Evolutionary conservation across 2,888 invertebrate species (phyloP).

Genomic region (Octonoba sinensis): DNA sequence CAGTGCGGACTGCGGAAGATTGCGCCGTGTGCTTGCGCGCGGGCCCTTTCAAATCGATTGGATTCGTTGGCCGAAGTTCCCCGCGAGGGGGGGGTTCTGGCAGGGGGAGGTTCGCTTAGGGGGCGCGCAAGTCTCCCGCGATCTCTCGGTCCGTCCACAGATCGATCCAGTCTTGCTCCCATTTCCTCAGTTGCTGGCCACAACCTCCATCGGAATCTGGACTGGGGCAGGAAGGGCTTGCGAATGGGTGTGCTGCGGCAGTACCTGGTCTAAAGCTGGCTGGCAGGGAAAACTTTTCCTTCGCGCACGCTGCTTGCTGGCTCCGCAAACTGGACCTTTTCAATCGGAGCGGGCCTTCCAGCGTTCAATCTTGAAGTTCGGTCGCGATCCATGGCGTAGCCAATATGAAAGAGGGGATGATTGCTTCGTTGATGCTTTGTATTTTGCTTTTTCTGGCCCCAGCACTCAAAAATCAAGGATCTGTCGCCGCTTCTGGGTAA

Average conservation of each 20-base stretch:
- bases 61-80: slow-evolving; percentile 32
- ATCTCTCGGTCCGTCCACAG: slow-evolving; percentile 23
- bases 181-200: slow-evolving; percentile 54
- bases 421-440: slow-evolving; percentile 65
- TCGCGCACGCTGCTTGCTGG: slow-evolving; percentile 32
- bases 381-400: slow-evolving; percentile 62
- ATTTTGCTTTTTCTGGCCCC: slow-evolving; percentile 63
- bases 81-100: slow-evolving; percentile 6
- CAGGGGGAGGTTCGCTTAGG: slow-evolving; percentile 18
- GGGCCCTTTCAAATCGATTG: slow-evolving; percentile 42
- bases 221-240: slow-evolving; percentile 50
- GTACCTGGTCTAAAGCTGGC: slow-evolving; percentile 54
- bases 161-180: slow-evolving; percentile 52
- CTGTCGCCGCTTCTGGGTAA: slow-evolving; percentile 65
- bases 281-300: slow-evolving; percentile 1
- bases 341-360: slow-evolving; percentile 42
- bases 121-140: slow-evolving; percentile 30
- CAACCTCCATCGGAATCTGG: slow-evolving; percentile 53
- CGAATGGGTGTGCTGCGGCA: slow-evolving; percentile 62
- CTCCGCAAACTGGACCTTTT: slow-evolving; percentile 55
- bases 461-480: slow-evolving; percentile 62
- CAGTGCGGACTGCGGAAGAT: slow-evolving; percentile 64
- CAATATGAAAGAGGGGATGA: slow-evolving; percentile 61
- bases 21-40: slow-evolving; percentile 51
- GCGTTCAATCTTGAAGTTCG: slow-evolving; percentile 29